Base-by-base conservation (phyloP, 2,797 vertebrate species). In the Protonibea diacanthus region DNA sequence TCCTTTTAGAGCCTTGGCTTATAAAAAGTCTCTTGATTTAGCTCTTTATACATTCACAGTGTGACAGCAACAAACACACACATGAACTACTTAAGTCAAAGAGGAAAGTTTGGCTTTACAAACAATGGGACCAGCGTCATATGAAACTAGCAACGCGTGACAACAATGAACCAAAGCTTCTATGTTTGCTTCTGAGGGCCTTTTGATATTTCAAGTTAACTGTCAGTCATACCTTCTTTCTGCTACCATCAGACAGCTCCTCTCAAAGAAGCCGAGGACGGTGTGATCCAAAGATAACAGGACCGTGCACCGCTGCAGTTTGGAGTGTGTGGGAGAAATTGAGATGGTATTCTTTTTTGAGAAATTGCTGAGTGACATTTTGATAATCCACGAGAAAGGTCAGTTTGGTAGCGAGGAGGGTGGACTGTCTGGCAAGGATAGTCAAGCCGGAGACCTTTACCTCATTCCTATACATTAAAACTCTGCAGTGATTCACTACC, bases 371-470 rank as follows among this genome's bases (percentile, higher is more conserved):
- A 74, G 74, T 78, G 81, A 87, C 83, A 86, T 90, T 87, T 88
- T 89, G 79, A 85, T 83, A 80, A 89, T 78, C 68, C 70, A 68
- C 59, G 55, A 66, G 49, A 89, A 90, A 88, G 80, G 91, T 92
- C 85, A 89, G 68, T 63, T 47, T 61, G 53, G 61, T 21, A 73
- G 62, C 4, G 21, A 83, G 17, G 81, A 57, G 42, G 73, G 15
- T 27, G 49, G 33, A 63, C 62, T 64, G 42, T 74, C 64, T 75
- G 29, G 42, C 29, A 45, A 63, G 48, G 23, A 67, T 48, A 66
- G 52, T 25, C 27, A 18, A 8, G 29, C 3, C 51, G 38, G 23
- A 73, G 23, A 18, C 49, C 59, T 84, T 74, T 23, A 48, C 55
- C 55, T 74, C 55, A 51, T 63, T 64, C 44, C 45, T 44, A 48